Evolutionary conservation across 2,797 vertebrate species (phyloP), one percentile per base, ranked within the genome.

Genomic region (Bradypodion ventrale): DNA sequence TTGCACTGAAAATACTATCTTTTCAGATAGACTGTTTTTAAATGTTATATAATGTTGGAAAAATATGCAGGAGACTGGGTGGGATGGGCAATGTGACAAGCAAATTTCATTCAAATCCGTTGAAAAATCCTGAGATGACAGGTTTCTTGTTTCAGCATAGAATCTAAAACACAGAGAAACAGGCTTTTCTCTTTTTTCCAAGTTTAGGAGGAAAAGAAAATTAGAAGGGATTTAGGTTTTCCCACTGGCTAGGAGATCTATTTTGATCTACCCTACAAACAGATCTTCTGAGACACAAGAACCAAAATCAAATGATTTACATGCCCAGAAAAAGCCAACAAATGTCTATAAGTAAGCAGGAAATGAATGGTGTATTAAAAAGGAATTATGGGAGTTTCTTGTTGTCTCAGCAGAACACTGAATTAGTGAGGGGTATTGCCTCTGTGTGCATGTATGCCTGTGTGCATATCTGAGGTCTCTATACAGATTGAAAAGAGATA

Each of bases 151-250:
- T 85, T 80, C 84, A 85, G n/a, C 35, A 75, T 35, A 63, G 59
- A 60, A 62, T 80, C 60, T 27, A 42, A 42, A 37, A 60, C 62
- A 80, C 13, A n/a, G 37, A 81, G 78, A 69, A 25, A 3, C 32
- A 60, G 63, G 6, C 7, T 59, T 80, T 68, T 75, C 16, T 40
- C 16, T 40, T 15, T 85, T 66, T 52, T 84, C 23, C 25, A 46
- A 46, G 63, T 60, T 49, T 69, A 62, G 52, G 70, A 81, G 65
- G n/a, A 75, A 76, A 85, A 85, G 35, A 81, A 81, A 85, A 85
- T 81, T 52, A 76, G 78, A 76, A 85, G 40, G 78, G 73, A 69
- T 80, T 75, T 78, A 69, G 29, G 35, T 42, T 81, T 69, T 70
- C 25, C 35, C 74, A 69, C 49, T 70, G 78, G 9, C 25, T 66